phyloP scores from a whole-genome alignment of 2,113 vertebrate genomes.

The Spea bombifrons region DNA sequence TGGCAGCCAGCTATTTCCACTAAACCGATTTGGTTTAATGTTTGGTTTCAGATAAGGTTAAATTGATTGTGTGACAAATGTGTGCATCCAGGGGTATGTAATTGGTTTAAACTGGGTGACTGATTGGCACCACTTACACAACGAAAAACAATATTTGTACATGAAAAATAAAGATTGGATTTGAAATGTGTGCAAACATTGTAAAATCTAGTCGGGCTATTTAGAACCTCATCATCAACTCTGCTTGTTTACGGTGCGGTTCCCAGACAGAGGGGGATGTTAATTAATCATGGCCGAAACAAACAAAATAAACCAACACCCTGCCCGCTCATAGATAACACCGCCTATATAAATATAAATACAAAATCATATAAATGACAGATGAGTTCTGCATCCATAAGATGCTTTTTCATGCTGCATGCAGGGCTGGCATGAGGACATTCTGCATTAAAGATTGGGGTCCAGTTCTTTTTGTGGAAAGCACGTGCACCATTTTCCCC shows the following conservation, averaged over 20 bases:
- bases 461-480: too few relatives aligned
- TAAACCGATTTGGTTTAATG: constrained; percentile 16
- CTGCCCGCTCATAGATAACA: too few relatives aligned
- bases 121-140: constrained; percentile 17
- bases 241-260: neutral
- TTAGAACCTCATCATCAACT: neutral
- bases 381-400: too few relatives aligned
- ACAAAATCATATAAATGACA: too few relatives aligned
- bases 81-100: constrained; percentile 4
- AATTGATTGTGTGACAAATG: constrained; percentile 18
- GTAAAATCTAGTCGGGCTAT: neutral
- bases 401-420: too few relatives aligned
- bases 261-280: neutral
- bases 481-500: too few relatives aligned
- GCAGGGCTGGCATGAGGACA: too few relatives aligned
- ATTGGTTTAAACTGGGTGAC: constrained; percentile 6
- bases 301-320: neutral
- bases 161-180: neutral
- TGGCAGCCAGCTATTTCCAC: neutral
- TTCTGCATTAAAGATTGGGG: too few relatives aligned
- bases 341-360: too few relatives aligned
- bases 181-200: neutral
- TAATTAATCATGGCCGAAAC: neutral
- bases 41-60: constrained; percentile 7
- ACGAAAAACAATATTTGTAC: neutral